These are phyloP conservation scores for Mastomys natalensis DNA, from an alignment of 2,113 vertebrate genomes.

Conservation along the genomic window DNA sequence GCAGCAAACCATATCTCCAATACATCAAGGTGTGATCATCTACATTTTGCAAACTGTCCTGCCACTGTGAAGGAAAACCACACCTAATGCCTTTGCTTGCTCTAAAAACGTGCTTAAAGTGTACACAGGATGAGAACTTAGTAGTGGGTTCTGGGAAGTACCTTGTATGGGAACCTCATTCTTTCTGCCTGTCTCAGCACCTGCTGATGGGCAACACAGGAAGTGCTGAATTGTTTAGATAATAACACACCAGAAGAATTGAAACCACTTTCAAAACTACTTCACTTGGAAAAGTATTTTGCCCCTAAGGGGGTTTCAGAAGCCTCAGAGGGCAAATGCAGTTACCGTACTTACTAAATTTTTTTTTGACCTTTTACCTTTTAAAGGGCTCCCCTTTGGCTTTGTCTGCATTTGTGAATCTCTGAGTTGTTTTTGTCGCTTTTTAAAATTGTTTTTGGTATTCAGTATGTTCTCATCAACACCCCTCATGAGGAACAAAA, in stretches of 20 bases:
- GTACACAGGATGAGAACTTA: conserved; percentile 37
- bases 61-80: conserved; percentile 45
- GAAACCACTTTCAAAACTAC: conserved; percentile 72
- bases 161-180: conserved; percentile 59
- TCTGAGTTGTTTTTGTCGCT: conserved; percentile 48
- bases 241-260: conserved; percentile 63
- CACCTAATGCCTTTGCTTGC: conserved; percentile 35
- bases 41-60: neutral
- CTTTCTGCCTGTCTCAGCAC: conserved; percentile 64
- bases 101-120: conserved; percentile 25
- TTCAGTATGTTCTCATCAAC: neutral
- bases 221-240: conserved; percentile 65
- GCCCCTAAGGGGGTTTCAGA: conserved; percentile 72
- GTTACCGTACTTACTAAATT: conserved; percentile 52
- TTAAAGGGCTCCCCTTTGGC: conserved; percentile 68
- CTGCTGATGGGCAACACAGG: conserved; percentile 54
- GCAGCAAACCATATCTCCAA: neutral
- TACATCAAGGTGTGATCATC: conserved; percentile 21
- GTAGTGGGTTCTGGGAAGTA: conserved; percentile 61
- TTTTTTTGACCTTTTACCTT: conserved; percentile 73
- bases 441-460: neutral
- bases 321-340: conserved; percentile 53
- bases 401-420: conserved; percentile 53
- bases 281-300: conserved; percentile 66
- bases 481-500: conserved; percentile 22